Percentiles rank a stretch among this genome's conserved stretches.
Evolutionary conservation across 1,140 invertebrate genomes (phyloP).

Genomic region (Leptoteleia sp.): DNA sequence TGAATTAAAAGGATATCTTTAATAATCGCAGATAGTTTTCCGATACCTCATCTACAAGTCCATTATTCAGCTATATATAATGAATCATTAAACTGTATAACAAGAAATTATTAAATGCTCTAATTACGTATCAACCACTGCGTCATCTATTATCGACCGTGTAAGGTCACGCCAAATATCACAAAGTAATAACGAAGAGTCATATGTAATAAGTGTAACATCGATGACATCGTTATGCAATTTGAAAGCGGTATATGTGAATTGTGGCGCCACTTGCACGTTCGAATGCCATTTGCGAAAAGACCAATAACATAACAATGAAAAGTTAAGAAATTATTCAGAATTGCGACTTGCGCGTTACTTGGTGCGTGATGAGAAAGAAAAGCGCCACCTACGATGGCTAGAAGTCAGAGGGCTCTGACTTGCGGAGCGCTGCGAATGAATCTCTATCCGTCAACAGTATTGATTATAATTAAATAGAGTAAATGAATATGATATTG

Average conservation of each 20-base stretch:
- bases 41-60: neutral
- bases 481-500: constrained; percentile 81
- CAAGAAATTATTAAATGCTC: no score
- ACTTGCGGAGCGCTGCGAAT: constrained; percentile 77
- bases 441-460: constrained; percentile 82
- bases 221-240: no score
- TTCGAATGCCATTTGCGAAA: no score
- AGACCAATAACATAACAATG: no score
- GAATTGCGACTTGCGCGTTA: neutral
- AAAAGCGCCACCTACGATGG: constrained; percentile 5
- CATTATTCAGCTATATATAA: no score
- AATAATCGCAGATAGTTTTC: neutral
- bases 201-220: neutral
- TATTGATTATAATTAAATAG: constrained; percentile 82
- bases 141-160: constrained; percentile 20
- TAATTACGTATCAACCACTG: constrained; percentile 3
- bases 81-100: no score
- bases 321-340: no score
- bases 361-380: neutral
- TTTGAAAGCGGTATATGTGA: no score
- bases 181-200: neutral
- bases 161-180: neutral
- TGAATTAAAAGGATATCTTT: no score
- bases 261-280: no score
- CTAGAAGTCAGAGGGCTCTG: constrained; percentile 65